Evolutionary conservation across 2,797 vertebrate genomes (phyloP).

Genomic region (Garrulus glandarius): DNA sequence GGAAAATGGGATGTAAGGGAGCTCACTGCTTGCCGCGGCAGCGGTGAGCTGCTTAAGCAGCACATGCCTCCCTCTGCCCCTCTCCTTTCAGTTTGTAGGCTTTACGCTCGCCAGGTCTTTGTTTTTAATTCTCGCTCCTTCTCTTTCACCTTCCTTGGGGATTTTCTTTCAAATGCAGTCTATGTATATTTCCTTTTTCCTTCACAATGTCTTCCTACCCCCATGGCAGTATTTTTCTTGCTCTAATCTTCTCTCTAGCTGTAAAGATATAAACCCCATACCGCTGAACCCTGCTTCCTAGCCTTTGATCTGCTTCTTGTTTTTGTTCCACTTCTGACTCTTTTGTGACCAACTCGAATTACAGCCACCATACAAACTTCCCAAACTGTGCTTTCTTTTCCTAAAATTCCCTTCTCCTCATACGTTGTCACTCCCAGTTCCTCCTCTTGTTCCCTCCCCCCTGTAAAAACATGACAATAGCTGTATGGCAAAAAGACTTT

Average conservation of each 20-base stretch:
- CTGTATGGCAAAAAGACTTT: neutral
- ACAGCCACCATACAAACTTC: constrained; percentile 42
- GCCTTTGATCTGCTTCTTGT: constrained; percentile 64
- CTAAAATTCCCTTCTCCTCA: neutral
- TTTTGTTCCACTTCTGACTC: constrained; percentile 67
- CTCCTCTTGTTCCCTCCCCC: neutral
- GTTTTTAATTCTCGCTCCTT: constrained; percentile 19
- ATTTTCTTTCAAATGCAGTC: constrained; percentile 61
- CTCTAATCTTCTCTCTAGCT: constrained; percentile 66
- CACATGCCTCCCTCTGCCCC: constrained; percentile 16
- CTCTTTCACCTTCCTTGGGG: constrained; percentile 33
- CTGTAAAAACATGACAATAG: constrained; percentile 6
- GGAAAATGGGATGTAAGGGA: neutral
- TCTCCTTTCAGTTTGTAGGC: constrained; percentile 31
- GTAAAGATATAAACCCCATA: constrained; percentile 67
- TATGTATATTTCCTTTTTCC: constrained; percentile 46
- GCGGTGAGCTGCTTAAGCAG: neutral
- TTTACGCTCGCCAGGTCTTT: constrained; percentile 48
- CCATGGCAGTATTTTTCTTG: constrained; percentile 65
- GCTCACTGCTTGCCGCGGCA: neutral
- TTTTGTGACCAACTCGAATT: constrained; percentile 61
- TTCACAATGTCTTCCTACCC: constrained; percentile 61
- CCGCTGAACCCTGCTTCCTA: constrained; percentile 32
- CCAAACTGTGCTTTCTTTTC: constrained; percentile 31
- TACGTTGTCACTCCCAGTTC: neutral